phyloP scores from a whole-genome alignment of 2,888 invertebrate genomes.

The Cinara cedri region DNA sequence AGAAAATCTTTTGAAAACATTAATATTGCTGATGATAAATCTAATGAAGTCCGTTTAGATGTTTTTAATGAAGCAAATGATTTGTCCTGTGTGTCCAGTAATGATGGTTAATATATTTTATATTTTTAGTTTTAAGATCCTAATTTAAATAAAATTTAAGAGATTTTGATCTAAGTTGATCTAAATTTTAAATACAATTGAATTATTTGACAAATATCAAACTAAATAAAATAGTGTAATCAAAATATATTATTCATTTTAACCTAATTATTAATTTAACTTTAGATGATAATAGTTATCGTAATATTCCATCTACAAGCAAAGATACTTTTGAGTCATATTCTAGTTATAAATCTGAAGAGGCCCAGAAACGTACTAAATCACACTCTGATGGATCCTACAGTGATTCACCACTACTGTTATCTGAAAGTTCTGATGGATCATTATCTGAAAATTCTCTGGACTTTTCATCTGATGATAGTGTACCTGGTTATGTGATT shows the following conservation, averaged over 20 bases:
- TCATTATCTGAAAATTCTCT: constrained; percentile 44
- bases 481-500: neutral
- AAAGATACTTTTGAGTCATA: constrained; percentile 4
- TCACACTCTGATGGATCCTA: constrained; percentile 7
- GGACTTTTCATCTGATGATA: constrained; percentile 19
- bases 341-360: neutral
- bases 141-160: neutral
- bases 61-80: constrained; percentile 22
- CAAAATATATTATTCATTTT: too few relatives aligned
- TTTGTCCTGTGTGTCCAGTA: constrained; percentile 27
- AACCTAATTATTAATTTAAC: neutral
- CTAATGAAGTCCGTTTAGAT: constrained; percentile 19
- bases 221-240: neutral
- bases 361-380: neutral
- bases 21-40: constrained; percentile 21
- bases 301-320: constrained; percentile 29
- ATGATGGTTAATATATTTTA: neutral
- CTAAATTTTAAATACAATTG: neutral
- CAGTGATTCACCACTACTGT: neutral
- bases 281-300: constrained; percentile 16
- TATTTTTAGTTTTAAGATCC: neutral
- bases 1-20: constrained; percentile 19
- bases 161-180: neutral
- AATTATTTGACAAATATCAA: neutral
- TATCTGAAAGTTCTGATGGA: constrained; percentile 13